phyloP scores from a whole-genome alignment of 2,888 invertebrate species.

The Drosophila eohydei region DNA sequence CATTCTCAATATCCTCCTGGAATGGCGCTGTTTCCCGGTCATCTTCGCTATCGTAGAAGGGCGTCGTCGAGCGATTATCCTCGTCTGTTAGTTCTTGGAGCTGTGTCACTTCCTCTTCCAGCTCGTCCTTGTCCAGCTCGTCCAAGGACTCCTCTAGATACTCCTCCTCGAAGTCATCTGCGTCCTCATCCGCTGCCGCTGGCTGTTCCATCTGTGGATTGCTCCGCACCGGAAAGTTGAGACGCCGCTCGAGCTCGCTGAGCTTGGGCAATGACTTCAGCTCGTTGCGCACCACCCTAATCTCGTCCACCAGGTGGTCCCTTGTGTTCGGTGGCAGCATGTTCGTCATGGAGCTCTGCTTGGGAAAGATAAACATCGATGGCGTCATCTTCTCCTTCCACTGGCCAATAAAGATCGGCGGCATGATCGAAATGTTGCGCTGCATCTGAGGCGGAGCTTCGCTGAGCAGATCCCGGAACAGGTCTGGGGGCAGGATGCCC shows the following conservation, averaged over 20 bases:
- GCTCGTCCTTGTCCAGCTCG: no score
- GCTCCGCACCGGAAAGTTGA: not conserved
- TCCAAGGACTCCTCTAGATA: no score
- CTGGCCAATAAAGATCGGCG: slow-evolving; percentile 34
- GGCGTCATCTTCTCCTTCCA: slow-evolving; percentile 11
- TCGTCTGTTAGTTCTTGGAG: not conserved
- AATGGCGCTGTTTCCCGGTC: not conserved
- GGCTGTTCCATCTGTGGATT: not conserved
- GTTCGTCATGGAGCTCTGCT: not conserved
- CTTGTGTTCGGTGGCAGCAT: not conserved
- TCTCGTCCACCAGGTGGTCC: not conserved
- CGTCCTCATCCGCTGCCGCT: not conserved
- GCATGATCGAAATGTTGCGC: not conserved
- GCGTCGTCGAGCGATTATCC: not conserved
- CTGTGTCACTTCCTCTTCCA: not conserved
- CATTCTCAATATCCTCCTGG: not conserved
- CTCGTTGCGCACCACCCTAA: not conserved
- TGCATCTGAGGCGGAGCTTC: not conserved
- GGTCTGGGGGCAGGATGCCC: not conserved
- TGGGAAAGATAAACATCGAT: not conserved
- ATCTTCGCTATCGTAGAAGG: not conserved
- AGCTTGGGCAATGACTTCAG: not conserved
- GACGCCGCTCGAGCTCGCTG: not conserved
- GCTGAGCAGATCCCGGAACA: not conserved
- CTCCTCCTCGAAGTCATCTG: not conserved